Conservation (phyloP, 2,797 vertebrate species). For the Malacoraja senta region DNA sequence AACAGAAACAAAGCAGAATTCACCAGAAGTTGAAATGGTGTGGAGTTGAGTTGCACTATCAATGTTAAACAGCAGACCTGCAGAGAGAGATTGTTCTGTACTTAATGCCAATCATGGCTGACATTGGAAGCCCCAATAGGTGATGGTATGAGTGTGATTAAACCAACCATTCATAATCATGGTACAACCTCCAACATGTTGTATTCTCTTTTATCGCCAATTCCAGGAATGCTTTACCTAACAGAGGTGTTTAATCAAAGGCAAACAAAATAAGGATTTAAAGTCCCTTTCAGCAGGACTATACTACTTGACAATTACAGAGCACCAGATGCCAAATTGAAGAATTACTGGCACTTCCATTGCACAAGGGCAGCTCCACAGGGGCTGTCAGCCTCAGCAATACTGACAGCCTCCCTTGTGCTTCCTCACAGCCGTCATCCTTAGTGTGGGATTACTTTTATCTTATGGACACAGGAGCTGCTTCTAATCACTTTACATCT, state of each 20-base stretch:
- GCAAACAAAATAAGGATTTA: slow-evolving; percentile 33
- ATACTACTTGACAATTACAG: slow-evolving; percentile 36
- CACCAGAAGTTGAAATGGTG: not conserved
- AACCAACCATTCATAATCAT: slow-evolving; percentile 27
- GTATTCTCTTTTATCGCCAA: not conserved
- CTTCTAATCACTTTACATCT: slow-evolving; percentile 64
- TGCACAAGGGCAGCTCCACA: slow-evolving; percentile 47
- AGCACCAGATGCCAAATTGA: slow-evolving; percentile 65
- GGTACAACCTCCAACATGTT: slow-evolving; percentile 31
- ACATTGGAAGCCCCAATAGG: slow-evolving; percentile 19
- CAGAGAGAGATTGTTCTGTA: slow-evolving; percentile 19
- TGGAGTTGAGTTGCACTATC: not conserved
- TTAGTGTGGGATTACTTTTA: slow-evolving; percentile 61
- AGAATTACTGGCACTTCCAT: slow-evolving; percentile 57
- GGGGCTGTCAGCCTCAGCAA: slow-evolving; percentile 55
- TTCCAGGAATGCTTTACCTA: slow-evolving; percentile 34
- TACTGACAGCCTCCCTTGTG: slow-evolving; percentile 56
- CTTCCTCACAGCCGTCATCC: slow-evolving; percentile 53
- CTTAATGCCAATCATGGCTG: slow-evolving; percentile 5
- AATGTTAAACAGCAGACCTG: slow-evolving; percentile 12
- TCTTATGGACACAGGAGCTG: slow-evolving; percentile 64
- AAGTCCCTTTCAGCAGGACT: slow-evolving; percentile 32
- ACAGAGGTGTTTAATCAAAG: slow-evolving; percentile 37
- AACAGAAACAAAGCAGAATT: not conserved
- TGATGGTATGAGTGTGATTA: slow-evolving; percentile 26